Percentiles rank a stretch among this genome's conserved stretches.
phyloP scores from a whole-genome alignment of 2,797 vertebrate genomes.

The Cichlasoma orientale region DNA sequence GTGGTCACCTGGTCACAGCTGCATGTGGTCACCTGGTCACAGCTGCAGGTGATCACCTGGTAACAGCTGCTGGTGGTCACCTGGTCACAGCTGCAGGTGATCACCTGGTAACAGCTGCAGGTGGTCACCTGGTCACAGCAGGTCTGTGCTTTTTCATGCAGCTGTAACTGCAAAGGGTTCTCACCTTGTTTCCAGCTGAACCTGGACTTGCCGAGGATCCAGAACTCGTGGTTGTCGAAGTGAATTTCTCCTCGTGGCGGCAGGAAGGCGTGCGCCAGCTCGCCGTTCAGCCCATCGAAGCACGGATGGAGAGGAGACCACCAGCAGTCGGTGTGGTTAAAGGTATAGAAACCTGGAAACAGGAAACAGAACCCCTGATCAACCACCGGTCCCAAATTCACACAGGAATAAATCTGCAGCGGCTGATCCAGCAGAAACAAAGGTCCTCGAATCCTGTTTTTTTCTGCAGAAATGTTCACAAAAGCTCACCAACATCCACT shows the following conservation, averaged over 20 bases:
- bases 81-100: no score
- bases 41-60: no score
- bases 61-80: no score
- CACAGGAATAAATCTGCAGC: neutral
- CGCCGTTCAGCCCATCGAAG: slow-evolving; percentile 86
- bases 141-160: no score
- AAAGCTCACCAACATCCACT: no score
- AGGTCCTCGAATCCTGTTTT: no score
- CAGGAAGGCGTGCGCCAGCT: slow-evolving; percentile 87
- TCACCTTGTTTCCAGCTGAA: slow-evolving; percentile 89
- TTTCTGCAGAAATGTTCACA: neutral
- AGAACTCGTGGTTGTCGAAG: slow-evolving; percentile 89
- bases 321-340: slow-evolving; percentile 88
- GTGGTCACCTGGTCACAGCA: neutral
- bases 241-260: slow-evolving; percentile 86
- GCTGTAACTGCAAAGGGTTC: no score
- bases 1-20: no score
- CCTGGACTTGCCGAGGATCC: slow-evolving; percentile 86
- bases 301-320: slow-evolving; percentile 84
- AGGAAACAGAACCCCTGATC: neutral
- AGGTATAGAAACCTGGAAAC: slow-evolving; percentile 72
- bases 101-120: no score
- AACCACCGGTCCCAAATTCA: neutral
- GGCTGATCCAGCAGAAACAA: no score
- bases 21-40: no score